Percentiles rank a stretch among this genome's conserved stretches.
phyloP scores from a whole-genome alignment of 2,113 vertebrate species.

The Tangachromis dhanisi region DNA sequence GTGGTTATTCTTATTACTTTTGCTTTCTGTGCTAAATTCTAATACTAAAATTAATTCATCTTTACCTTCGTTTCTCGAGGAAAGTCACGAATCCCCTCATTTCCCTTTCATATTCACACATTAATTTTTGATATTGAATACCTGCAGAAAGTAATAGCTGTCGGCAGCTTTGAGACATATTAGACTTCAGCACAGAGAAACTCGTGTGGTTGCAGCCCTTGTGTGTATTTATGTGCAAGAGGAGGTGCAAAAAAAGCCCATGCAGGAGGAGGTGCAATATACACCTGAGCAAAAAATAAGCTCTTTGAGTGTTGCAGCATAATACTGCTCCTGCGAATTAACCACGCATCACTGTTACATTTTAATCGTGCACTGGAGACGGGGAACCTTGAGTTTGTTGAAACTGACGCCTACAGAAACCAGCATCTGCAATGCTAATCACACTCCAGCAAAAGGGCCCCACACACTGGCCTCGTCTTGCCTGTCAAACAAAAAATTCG shows the following conservation, averaged over 20 bases:
- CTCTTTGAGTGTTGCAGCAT: conserved; percentile 1
- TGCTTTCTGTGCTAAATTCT: not conserved
- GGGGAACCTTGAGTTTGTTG: conserved; percentile 54
- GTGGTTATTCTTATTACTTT: not conserved
- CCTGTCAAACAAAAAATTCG: conserved; percentile 23
- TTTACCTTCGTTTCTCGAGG: not conserved
- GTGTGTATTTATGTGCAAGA: conserved; percentile 4
- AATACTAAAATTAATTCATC: not conserved
- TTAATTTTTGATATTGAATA: conserved; percentile 11
- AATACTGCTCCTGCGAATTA: conserved; percentile 33
- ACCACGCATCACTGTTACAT: conserved; percentile 48
- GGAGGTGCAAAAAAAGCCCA: not conserved
- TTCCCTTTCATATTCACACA: not conserved
- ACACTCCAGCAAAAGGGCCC: conserved; percentile 27
- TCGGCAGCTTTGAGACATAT: not conserved
- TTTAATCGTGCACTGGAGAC: conserved; percentile 52
- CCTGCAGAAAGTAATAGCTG: not conserved
- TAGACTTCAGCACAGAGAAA: not conserved
- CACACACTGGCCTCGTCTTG: conserved; percentile 27
- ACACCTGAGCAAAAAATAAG: conserved; percentile 40
- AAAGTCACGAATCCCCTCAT: not conserved
- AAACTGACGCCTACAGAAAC: conserved; percentile 54
- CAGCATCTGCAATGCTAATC: conserved; percentile 63
- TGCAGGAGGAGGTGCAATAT: conserved; percentile 1
- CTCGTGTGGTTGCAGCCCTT: not conserved